Evolutionary conservation across 2,888 invertebrate genomes (phyloP), one percentile per base, ranked within the genome.

Genomic region (Cephus spinipes): DNA sequence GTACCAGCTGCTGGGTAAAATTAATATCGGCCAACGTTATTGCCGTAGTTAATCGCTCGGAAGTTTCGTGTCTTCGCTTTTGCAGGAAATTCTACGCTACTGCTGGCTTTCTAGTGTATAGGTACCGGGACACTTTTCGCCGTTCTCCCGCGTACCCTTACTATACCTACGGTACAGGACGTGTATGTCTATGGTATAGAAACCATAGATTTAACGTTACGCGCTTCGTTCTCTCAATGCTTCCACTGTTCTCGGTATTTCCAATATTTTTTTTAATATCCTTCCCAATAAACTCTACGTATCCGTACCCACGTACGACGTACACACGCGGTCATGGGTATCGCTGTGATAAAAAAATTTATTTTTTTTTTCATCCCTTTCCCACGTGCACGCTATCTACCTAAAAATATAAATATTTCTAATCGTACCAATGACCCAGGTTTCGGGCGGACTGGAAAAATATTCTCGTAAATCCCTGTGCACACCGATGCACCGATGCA

Each of bases 361-460:
- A 9, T 32, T 33, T 71, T 55, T 36, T 36, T 55, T 23, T 23
- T 23, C 55, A 15, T 15, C 9, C 71, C 31, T 3, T 4, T 79
- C 74, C 75, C 80, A 76, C 76, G 69, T 75, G 75, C 69, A 31
- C 74, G 74, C 79, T 76, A 69, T 74, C 78, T 77, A 82, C 80
- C 77, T 80, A 77, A 81, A 80, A 77, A 83, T 77, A 85, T 76
- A 84, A 84, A 85, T 81, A 81, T 78, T 77, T 81, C 79, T 83
- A 82, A 83, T 83, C 84, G 78, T 79, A 75, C 77, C 55, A 55
- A 2, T 23, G 23, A 23, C 55, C 55, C 55, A 23, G 55, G 2
- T 55, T 75, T 74, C 71, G 68, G 68, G 75, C 76, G 30, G 68
- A 34, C 34, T 34, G 74, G n/a, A 69, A 35, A 73, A 73, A 55